A percentile compares a stretch with the other conserved stretches of the same genome.
Conservation (phyloP, 2,888 invertebrate genomes). For the Cheiracanthium punctorium region DNA sequence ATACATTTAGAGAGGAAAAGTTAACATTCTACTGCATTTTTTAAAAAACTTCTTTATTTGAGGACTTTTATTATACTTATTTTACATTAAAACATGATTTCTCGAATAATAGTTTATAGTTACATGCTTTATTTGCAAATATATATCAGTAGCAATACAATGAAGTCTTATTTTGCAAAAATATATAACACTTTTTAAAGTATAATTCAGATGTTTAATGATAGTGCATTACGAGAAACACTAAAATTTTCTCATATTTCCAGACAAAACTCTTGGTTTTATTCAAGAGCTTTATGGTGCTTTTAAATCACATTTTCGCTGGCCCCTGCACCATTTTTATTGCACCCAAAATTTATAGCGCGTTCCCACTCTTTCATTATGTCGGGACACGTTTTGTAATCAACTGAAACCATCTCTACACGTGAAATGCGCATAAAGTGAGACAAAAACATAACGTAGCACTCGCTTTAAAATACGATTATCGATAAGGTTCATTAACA, state of each 20-base stretch:
- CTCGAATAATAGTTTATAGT: too few relatives aligned
- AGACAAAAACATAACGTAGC: not conserved
- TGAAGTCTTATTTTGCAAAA: too few relatives aligned
- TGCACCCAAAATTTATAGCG: not conserved
- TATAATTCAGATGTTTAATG: too few relatives aligned
- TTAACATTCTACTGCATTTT: too few relatives aligned
- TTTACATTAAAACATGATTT: too few relatives aligned
- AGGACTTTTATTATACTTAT: too few relatives aligned
- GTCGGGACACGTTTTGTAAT: slow-evolving; percentile 2
- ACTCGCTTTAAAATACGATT: not conserved
- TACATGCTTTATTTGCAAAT: too few relatives aligned
- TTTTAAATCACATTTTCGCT: not conserved
- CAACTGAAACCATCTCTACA: not conserved
- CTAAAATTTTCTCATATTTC: not conserved
- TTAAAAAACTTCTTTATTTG: too few relatives aligned
- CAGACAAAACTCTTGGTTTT: not conserved
- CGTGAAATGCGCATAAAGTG: not conserved
- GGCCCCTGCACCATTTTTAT: not conserved
- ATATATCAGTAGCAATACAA: too few relatives aligned
- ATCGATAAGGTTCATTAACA: slow-evolving; percentile 24
- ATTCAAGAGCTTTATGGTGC: not conserved
- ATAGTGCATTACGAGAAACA: not conserved
- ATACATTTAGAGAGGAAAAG: too few relatives aligned
- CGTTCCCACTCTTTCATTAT: not conserved
- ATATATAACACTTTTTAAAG: too few relatives aligned